Conservation (phyloP, 2,797 vertebrate genomes). For the Lagodon rhomboides region DNA sequence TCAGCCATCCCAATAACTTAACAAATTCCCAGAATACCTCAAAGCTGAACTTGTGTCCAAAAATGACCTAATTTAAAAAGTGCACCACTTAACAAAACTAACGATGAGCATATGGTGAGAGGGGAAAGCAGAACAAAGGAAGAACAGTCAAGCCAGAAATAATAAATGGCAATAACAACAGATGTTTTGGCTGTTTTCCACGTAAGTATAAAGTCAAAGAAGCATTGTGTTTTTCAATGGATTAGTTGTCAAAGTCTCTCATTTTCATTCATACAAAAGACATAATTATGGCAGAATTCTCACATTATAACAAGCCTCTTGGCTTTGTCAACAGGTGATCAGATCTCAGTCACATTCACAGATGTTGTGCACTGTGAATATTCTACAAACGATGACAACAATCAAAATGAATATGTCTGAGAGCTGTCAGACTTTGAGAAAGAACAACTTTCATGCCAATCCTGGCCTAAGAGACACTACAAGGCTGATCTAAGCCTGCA, state of each 20-base stretch:
- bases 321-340: not conserved
- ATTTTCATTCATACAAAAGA: not conserved
- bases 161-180: not conserved
- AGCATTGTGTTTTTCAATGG: not conserved
- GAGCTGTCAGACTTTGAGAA: not conserved
- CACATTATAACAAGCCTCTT: not conserved
- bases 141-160: conserved; percentile 7
- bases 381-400: not conserved
- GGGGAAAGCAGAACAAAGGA: not conserved
- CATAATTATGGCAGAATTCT: not conserved
- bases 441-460: not conserved
- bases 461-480: not conserved
- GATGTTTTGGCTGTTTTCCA: conserved; percentile 1
- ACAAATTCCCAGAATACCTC: conserved; percentile 35
- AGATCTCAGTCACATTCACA: not conserved
- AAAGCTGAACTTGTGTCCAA: conserved; percentile 27
- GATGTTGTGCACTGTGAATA: not conserved
- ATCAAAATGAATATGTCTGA: not conserved
- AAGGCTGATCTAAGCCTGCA: not conserved
- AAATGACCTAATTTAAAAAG: conserved; percentile 24
- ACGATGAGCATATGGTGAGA: not conserved
- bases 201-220: not conserved
- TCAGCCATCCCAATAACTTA: conserved; percentile 58
- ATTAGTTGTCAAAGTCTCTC: not conserved
- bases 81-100: conserved; percentile 32